A percentile compares a stretch with the other conserved stretches of the same genome.
Conservation (phyloP, 2,888 invertebrate species). For the Deilephila porcellus region DNA sequence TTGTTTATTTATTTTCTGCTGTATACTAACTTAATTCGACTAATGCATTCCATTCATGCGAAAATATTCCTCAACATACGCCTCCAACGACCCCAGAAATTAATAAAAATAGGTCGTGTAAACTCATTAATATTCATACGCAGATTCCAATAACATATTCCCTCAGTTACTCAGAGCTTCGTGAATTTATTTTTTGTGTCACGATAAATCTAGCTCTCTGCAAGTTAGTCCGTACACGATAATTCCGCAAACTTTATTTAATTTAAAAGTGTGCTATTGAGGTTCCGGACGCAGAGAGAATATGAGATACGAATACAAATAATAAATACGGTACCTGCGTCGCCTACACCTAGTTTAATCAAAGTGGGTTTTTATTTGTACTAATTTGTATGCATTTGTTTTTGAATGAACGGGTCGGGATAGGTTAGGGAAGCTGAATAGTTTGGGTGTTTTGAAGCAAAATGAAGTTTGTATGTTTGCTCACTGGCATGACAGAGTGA, state of each 20-base stretch:
- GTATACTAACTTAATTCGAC: too few species aligned
- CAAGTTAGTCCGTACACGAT: too few species aligned
- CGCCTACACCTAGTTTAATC: background rate
- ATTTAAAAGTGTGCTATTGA: slow-evolving; percentile 5
- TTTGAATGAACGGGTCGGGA: background rate
- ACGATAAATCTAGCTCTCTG: background rate
- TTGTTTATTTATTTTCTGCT: too few species aligned
- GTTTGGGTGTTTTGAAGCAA: too few species aligned
- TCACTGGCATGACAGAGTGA: background rate
- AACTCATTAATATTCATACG: background rate
- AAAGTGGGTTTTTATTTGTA: background rate
- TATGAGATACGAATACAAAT: slow-evolving; percentile 15
- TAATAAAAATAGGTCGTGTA: background rate
- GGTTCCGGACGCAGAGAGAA: background rate
- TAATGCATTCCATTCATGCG: too few species aligned
- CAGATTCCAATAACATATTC: slow-evolving; percentile 3
- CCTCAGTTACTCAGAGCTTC: background rate
- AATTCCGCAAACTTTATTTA: slow-evolving; percentile 11
- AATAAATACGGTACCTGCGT: slow-evolving; percentile 17
- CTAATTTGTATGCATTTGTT: slow-evolving; percentile 20
- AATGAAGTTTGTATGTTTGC: background rate
- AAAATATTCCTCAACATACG: too few species aligned
- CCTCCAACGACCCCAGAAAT: background rate
- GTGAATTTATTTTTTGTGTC: background rate
- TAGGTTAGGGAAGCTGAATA: background rate